These are phyloP conservation scores for Teleogryllus oceanicus DNA, from an alignment of 2,888 invertebrate genomes.

Conservation along the genomic window DNA sequence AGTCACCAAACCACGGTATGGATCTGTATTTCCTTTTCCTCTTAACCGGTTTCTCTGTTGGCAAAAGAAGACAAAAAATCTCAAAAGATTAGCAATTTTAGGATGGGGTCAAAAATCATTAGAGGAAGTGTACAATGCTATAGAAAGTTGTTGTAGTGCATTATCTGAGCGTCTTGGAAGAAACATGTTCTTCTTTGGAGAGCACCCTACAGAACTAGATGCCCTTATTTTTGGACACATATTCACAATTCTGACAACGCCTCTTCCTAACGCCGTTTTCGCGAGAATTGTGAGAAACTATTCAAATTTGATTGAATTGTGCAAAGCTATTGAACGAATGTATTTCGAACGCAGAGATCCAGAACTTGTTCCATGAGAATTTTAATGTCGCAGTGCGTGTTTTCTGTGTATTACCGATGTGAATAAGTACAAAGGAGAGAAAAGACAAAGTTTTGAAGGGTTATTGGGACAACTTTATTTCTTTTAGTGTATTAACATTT, in stretches of 20 bases:
- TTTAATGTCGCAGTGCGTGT: too few species aligned
- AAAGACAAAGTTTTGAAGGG: too few species aligned
- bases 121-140: conserved; percentile 68
- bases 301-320: conserved; percentile 73
- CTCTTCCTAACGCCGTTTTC: conserved; percentile 75
- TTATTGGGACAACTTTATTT: too few species aligned
- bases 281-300: conserved; percentile 76
- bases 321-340: conserved; percentile 76
- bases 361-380: too few species aligned
- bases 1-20: conserved; percentile 80
- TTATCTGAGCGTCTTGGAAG: conserved; percentile 79
- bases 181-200: conserved; percentile 77
- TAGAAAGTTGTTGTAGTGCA: conserved; percentile 82
- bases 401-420: too few species aligned
- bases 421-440: too few species aligned
- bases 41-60: conserved; percentile 77
- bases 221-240: conserved; percentile 95
- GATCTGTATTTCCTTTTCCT: conserved; percentile 92
- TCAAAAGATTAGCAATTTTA: conserved; percentile 69
- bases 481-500: too few species aligned
- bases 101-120: conserved; percentile 78
- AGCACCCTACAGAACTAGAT: conserved; percentile 86
- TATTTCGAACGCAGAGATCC: conserved; percentile 58
- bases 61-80: conserved; percentile 66
- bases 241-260: conserved; percentile 89